Percentiles rank a stretch among this genome's conserved stretches.
These are phyloP conservation scores for Ceratosolen solmsi DNA, from an alignment of 1,140 invertebrate species.

Conservation along the genomic window DNA sequence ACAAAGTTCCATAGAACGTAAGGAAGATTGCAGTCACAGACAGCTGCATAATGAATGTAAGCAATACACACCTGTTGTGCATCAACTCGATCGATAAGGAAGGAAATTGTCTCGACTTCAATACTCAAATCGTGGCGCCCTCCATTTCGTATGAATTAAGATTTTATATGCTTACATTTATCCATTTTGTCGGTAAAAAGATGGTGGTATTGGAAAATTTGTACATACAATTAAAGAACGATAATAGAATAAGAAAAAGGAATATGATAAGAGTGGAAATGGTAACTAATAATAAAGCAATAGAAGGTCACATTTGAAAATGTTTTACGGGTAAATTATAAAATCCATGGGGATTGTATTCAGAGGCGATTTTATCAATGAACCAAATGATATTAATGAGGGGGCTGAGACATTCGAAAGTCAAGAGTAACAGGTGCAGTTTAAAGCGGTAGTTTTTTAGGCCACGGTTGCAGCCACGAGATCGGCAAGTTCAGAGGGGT, in stretches of 20 bases:
- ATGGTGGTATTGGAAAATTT: neutral
- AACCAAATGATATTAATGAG: neutral
- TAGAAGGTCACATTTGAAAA: neutral
- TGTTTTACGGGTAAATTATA: neutral
- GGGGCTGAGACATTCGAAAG: neutral
- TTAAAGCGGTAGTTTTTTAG: neutral
- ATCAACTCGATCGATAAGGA: constrained; percentile 18
- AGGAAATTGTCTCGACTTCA: neutral
- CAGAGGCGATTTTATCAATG: no score
- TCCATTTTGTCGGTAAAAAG: neutral
- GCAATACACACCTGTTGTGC: constrained; percentile 27
- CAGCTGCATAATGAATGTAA: no score
- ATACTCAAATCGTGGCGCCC: constrained; percentile 41
- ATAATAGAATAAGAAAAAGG: no score
- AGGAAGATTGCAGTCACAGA: no score
- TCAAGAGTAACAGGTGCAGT: neutral
- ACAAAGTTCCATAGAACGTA: no score
- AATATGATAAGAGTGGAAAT: no score
- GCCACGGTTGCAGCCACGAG: neutral
- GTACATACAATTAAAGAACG: neutral
- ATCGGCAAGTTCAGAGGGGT: neutral
- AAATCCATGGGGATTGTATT: neutral
- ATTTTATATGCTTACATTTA: neutral
- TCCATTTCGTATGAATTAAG: neutral
- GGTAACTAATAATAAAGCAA: neutral